Evolutionary conservation across 2,113 vertebrate species (phyloP), one percentile per base, ranked within the genome.

Genomic region (Mobula hypostoma): DNA sequence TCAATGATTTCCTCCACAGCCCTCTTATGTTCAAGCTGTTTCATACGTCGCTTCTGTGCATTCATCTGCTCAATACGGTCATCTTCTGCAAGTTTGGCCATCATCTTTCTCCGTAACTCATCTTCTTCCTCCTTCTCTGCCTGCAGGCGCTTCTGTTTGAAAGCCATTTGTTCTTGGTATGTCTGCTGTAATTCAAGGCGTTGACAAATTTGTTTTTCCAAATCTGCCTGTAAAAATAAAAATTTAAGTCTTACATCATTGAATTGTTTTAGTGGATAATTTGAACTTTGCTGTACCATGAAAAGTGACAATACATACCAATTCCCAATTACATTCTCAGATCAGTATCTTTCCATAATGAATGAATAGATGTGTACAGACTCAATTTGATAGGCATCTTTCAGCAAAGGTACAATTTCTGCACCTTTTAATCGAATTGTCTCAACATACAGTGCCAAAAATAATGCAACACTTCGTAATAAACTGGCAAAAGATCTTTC

Each of bases 11-110:
- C 97, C 95, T 98, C 97, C 95, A 98, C 97, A 0, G 97, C 98
- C 5, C 95, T 97, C 94, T 94, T 97, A 95, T 99, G 98, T 94
- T 99, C 98, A 0, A 98, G 96, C 88, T 98, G 98, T 95, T 98
- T 99, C 98, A 98, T 97, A 83, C 98, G 98, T 1, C 95, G 96
- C 77, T 97, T 98, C 95, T 98, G 98, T 12, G 96, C 97, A 0
- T 98, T 99, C 98, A 99, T 98, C 96, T 98, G 97, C 94, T 99
- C 98, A 2, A 98, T 95, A 6, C 97, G 97, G 94, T 99, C 98
- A 0, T 99, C 98, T 95, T 99, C 98, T 0, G 98, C 98, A 77
- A 98, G 96, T 96, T 98, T 98, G 17, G 97, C 98, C 95, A 99
- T 95, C 96, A 97, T 97, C 9, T 93, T 95, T 78, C 96, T 96